These are phyloP conservation scores for Toxotes chatareus DNA, from an alignment of 2,113 vertebrate genomes.

Conservation along the genomic window DNA sequence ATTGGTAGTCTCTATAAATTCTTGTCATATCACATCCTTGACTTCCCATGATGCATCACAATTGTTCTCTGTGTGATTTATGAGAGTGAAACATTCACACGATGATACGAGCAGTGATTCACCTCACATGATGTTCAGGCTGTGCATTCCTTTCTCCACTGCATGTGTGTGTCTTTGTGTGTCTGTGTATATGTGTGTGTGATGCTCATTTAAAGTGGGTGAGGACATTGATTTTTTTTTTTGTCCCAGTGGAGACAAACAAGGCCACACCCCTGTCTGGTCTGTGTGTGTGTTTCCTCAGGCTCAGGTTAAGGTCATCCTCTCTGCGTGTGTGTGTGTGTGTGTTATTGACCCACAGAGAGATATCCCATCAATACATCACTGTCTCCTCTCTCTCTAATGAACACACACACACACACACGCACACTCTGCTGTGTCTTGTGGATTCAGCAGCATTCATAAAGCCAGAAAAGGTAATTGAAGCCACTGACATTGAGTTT, in stretches of 20 bases:
- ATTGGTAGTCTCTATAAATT: slow-evolving; percentile 32
- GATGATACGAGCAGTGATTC: slow-evolving; percentile 31
- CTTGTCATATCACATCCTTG: slow-evolving; percentile 24
- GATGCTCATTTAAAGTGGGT: not conserved
- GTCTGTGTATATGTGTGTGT: not conserved
- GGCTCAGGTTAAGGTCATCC: slow-evolving; percentile 67
- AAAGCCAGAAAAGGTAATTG: slow-evolving; percentile 24
- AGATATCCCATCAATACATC: slow-evolving; percentile 41
- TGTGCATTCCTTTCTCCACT: slow-evolving; percentile 13
- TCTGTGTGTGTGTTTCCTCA: slow-evolving; percentile 11
- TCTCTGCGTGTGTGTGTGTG: slow-evolving; percentile 18
- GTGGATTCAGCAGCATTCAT: slow-evolving; percentile 64
- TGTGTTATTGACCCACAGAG: slow-evolving; percentile 28
- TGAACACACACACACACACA: slow-evolving; percentile 28
- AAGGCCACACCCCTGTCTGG: slow-evolving; percentile 22
- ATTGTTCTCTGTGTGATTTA: slow-evolving; percentile 26
- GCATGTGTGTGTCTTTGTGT: slow-evolving; percentile 2
- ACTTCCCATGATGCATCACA: slow-evolving; percentile 52
- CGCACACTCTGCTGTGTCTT: slow-evolving; percentile 13
- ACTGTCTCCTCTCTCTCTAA: slow-evolving; percentile 34
- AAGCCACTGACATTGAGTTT: slow-evolving; percentile 58
- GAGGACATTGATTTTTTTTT: slow-evolving; percentile 33
- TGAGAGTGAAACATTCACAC: slow-evolving; percentile 24
- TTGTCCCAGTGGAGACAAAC: slow-evolving; percentile 14
- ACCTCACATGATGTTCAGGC: slow-evolving; percentile 52